Conservation (phyloP, 2,797 vertebrate species). For the Pseudopleuronectes americanus region DNA sequence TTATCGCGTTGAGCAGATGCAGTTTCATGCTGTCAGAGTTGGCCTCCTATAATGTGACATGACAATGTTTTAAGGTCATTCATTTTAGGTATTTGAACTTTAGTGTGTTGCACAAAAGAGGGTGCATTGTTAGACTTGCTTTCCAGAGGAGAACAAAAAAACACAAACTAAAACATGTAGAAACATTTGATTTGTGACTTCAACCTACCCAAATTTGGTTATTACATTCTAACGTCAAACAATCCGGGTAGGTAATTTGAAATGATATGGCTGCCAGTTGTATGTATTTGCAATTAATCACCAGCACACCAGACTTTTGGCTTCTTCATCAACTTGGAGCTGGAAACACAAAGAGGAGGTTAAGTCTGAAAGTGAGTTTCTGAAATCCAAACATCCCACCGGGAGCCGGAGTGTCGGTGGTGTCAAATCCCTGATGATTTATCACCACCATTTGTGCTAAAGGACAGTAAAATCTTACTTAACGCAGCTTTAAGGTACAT, state of each 20-base stretch:
- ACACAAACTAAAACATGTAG: background rate
- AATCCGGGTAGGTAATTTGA: no score
- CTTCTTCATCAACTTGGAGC: background rate
- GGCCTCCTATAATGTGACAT: background rate
- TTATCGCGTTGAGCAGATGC: background rate
- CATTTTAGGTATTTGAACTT: background rate
- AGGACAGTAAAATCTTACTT: constrained; percentile 56
- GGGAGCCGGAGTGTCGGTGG: constrained; percentile 25
- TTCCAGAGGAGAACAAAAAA: background rate
- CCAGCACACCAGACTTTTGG: constrained; percentile 1
- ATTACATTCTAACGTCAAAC: no score
- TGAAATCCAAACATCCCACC: constrained; percentile 35
- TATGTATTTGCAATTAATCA: background rate
- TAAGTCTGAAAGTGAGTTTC: constrained; percentile 10
- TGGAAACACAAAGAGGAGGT: constrained; percentile 18
- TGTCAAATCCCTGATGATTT: constrained; percentile 61
- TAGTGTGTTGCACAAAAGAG: background rate
- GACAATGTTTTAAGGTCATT: constrained; percentile 7
- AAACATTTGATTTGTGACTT: background rate
- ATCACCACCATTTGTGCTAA: constrained; percentile 39
- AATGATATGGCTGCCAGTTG: no score
- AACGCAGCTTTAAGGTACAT: constrained; percentile 55
- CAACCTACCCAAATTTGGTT: no score
- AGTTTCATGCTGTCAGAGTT: background rate
- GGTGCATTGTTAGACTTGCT: background rate